Conservation (phyloP, 2,113 vertebrate species). For the Crypturellus undulatus region DNA sequence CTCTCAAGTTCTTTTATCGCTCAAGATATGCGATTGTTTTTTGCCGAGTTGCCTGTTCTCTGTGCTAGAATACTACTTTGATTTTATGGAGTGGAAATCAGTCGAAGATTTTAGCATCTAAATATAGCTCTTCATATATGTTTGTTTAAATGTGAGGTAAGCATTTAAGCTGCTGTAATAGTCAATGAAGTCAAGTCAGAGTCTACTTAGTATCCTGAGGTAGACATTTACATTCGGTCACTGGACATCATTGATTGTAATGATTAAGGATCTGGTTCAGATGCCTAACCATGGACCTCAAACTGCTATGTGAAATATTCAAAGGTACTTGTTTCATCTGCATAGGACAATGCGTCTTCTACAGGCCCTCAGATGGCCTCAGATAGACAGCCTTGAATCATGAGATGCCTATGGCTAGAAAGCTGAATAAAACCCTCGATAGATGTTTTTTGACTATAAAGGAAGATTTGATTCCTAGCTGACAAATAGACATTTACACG, state of each 20-base stretch:
- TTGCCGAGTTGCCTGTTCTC: not conserved
- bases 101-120: not conserved
- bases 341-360: not conserved
- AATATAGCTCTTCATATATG: not conserved
- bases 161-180: not conserved
- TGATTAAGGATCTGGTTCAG: not conserved
- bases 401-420: not conserved
- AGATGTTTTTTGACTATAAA: not conserved
- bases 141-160: not conserved
- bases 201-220: not conserved
- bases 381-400: not conserved
- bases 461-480: not conserved
- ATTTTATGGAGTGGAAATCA: not conserved
- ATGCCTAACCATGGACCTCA: not conserved
- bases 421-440: not conserved
- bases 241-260: not conserved
- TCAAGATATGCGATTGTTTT: not conserved
- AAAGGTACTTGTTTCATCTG: not conserved
- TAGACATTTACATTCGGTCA: not conserved
- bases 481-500: not conserved
- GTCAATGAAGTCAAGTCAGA: not conserved
- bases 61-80: not conserved
- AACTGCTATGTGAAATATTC: not conserved
- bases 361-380: not conserved
- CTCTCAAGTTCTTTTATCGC: not conserved